Conservation (phyloP, 2,113 vertebrate species). For the Orientallactaga bullata region DNA sequence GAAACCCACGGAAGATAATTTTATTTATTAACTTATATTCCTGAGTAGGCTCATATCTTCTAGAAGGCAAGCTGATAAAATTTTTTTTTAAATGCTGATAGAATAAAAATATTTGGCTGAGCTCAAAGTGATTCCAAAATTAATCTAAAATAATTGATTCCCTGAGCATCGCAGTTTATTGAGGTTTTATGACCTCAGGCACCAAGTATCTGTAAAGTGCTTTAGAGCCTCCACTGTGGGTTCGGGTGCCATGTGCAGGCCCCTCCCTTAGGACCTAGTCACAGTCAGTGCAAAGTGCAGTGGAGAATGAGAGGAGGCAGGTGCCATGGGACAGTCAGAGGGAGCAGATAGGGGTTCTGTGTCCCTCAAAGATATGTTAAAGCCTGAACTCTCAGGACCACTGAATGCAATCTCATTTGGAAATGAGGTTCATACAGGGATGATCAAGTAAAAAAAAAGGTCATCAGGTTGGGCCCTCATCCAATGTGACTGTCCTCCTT, state of each 20-base stretch:
- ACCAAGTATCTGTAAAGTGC: neutral
- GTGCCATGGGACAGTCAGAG: neutral
- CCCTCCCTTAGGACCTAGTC: neutral
- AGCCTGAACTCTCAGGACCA: neutral
- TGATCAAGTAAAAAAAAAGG: neutral
- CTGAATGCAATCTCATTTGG: neutral
- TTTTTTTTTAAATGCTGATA: neutral
- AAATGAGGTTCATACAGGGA: neutral
- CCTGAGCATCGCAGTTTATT: neutral
- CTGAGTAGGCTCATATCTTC: neutral
- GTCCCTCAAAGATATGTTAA: neutral
- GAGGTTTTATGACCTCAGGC: neutral
- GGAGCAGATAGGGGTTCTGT: neutral
- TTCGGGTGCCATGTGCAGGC: too few relatives aligned
- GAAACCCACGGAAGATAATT: neutral
- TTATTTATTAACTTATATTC: slow-evolving; percentile 21
- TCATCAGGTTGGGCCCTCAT: neutral
- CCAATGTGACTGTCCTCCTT: neutral
- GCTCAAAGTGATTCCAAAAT: neutral
- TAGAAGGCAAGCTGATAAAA: neutral
- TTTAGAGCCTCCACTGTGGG: neutral
- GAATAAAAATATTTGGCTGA: slow-evolving; percentile 35
- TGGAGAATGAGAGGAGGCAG: neutral
- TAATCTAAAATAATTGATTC: slow-evolving; percentile 7
- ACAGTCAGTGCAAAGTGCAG: neutral